phyloP scores from a whole-genome alignment of 2,113 vertebrate species.

The Megaptera novaeangliae region DNA sequence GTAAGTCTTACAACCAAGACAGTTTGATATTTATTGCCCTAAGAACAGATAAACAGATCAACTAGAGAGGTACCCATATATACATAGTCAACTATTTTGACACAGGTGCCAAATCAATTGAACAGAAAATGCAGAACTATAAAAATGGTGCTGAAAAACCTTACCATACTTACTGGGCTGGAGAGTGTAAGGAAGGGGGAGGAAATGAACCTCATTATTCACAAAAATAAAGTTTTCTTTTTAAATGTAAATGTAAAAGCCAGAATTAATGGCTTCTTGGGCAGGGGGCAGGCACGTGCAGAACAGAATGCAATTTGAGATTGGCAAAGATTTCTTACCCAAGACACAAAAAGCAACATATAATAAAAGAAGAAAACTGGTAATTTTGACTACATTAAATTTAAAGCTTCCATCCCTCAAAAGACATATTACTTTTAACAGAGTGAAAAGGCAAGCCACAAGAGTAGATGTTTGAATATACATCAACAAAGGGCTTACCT shows the following conservation, averaged over 20 bases:
- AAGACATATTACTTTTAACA: neutral
- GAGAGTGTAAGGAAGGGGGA: neutral
- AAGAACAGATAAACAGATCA: neutral
- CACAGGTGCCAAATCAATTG: neutral
- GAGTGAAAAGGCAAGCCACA: neutral
- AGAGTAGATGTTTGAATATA: neutral
- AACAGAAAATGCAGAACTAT: neutral
- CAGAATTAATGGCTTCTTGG: neutral
- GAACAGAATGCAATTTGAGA: neutral
- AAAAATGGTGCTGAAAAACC: neutral
- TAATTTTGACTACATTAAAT: neutral
- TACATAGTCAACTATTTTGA: neutral
- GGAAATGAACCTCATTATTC: neutral
- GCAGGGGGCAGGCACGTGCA: neutral
- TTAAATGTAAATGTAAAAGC: neutral
- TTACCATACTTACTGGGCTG: neutral
- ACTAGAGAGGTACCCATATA: neutral
- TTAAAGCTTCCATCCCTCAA: neutral
- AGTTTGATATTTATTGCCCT: neutral
- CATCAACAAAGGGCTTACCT: neutral
- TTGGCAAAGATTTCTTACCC: neutral
- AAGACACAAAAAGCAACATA: neutral
- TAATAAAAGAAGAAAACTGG: neutral
- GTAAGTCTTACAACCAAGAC: neutral
- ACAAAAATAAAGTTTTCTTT: neutral